Conservation (phyloP, 2,797 vertebrate species). For the Poecilia velifera region DNA sequence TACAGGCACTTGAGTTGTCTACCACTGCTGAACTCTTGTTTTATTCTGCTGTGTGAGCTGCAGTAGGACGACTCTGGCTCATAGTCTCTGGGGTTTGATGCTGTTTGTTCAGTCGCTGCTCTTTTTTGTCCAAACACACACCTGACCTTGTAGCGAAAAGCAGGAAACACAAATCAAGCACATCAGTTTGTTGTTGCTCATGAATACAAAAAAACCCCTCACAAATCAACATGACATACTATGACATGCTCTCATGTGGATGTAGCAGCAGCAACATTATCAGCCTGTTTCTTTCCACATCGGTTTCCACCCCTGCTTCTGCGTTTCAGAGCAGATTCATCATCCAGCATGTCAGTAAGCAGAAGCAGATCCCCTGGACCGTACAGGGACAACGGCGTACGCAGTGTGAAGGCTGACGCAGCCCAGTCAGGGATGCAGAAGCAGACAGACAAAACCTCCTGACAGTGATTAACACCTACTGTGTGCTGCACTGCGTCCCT, state of each 20-base stretch:
- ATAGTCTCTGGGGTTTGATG: not conserved
- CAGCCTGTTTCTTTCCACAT: constrained; percentile 17
- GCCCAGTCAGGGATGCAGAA: constrained; percentile 1
- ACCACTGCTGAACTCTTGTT: not conserved
- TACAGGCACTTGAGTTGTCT: not conserved
- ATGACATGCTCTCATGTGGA: not conserved
- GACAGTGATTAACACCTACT: constrained; percentile 25
- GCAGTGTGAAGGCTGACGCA: constrained; percentile 19
- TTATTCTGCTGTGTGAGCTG: not conserved
- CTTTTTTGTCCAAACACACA: not conserved
- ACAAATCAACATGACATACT: not conserved
- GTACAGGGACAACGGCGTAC: constrained; percentile 10
- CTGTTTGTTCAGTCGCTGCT: not conserved
- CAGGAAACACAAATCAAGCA: not conserved
- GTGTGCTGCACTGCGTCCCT: constrained; percentile 20
- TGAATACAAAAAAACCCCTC: not conserved
- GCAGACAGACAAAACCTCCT: constrained; percentile 14
- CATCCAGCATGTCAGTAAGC: constrained; percentile 23
- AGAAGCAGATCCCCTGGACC: constrained; percentile 16
- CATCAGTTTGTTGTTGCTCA: not conserved
- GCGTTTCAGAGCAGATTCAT: not conserved
- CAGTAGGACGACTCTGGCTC: not conserved
- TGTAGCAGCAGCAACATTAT: not conserved
- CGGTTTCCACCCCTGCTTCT: constrained; percentile 19
- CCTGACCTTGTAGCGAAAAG: not conserved